Evolutionary conservation across 2,113 vertebrate species (phyloP).

Genomic region (Pseudorectes ferrugineus): DNA sequence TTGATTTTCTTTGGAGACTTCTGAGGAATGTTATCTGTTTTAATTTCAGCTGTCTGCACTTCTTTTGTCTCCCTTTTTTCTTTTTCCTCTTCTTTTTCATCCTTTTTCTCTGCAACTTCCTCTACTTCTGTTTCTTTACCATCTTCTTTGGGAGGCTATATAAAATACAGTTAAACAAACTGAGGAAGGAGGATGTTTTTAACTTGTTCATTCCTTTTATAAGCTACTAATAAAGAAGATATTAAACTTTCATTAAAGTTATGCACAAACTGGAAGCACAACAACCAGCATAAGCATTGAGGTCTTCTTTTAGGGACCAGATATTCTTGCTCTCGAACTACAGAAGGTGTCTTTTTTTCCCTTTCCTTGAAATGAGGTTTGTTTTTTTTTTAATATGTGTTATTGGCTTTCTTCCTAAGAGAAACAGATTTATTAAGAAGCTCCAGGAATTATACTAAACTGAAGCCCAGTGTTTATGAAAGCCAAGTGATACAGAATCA

Average conservation of each 20-base stretch:
- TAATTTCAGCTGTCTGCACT: constrained; percentile 69
- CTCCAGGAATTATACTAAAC: background rate
- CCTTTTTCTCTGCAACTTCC: constrained; percentile 61
- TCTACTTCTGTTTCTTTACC: constrained; percentile 68
- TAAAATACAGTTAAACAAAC: constrained; percentile 1
- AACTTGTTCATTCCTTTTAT: background rate
- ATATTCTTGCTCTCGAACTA: background rate
- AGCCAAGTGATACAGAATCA: background rate
- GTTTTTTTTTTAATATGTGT: background rate
- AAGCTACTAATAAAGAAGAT: background rate
- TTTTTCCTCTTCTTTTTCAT: constrained; percentile 57
- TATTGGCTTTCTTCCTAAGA: background rate
- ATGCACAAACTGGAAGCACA: background rate
- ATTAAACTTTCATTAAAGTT: background rate
- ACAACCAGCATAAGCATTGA: background rate
- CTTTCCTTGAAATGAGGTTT: background rate
- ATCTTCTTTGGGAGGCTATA: constrained; percentile 81
- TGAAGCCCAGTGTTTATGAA: background rate
- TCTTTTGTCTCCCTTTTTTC: constrained; percentile 76
- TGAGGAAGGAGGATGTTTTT: background rate
- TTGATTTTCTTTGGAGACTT: constrained; percentile 89
- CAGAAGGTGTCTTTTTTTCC: background rate
- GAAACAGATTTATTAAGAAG: background rate
- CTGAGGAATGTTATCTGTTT: constrained; percentile 66
- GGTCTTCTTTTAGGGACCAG: background rate